phyloP scores from a whole-genome alignment of 2,888 invertebrate genomes.

The Elaeidobius kamerunicus region DNA sequence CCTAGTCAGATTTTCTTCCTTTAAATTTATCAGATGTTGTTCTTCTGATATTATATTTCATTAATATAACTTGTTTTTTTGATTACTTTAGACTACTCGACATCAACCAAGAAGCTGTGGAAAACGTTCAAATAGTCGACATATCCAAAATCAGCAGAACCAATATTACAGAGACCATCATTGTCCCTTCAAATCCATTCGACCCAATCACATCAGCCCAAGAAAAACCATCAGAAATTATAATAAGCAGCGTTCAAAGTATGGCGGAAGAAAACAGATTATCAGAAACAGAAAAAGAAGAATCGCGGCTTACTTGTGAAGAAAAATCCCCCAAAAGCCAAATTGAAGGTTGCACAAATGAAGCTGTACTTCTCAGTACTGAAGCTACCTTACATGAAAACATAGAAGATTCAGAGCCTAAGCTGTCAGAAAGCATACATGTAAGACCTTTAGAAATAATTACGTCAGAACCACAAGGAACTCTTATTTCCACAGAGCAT shows the following conservation, averaged over 20 bases:
- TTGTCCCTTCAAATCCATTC: slow-evolving; percentile 1
- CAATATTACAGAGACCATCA: slow-evolving; percentile 4
- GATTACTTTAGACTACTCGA: slow-evolving; percentile 19
- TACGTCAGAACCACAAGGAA: not conserved
- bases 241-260: slow-evolving; percentile 32
- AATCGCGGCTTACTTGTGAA: no score
- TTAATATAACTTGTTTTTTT: slow-evolving; percentile 3
- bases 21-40: no score
- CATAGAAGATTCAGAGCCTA: no score
- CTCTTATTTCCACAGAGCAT: not conserved
- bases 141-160: slow-evolving; percentile 18
- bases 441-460: not conserved
- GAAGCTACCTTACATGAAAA: no score
- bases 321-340: no score
- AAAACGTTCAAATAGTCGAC: slow-evolving; percentile 19
- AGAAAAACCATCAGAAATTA: slow-evolving; percentile 24
- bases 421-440: no score
- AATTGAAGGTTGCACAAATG: no score
- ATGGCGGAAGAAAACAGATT: slow-evolving; percentile 21
- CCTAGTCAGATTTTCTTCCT: no score
- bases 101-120: slow-evolving; percentile 17
- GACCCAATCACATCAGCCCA: slow-evolving; percentile 14
- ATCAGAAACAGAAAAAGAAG: slow-evolving; percentile 3
- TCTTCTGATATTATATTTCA: not conserved
- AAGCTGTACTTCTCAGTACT: no score